phyloP scores from a whole-genome alignment of 2,888 invertebrate species.

The Arenicola marina region DNA sequence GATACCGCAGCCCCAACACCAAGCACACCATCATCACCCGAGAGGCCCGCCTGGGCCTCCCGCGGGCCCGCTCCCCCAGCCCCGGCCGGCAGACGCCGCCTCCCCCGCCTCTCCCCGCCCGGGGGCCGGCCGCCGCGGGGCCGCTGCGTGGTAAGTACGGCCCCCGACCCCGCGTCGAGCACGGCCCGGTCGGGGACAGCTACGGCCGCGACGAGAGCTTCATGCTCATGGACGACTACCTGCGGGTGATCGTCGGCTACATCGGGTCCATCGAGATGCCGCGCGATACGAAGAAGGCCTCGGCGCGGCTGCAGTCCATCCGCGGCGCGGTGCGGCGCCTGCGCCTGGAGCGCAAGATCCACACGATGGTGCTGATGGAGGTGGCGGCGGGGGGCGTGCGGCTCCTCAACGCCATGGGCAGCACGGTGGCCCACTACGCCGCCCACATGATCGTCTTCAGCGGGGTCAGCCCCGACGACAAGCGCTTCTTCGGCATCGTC shows the following conservation, averaged over 20 bases:
- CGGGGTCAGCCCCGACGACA: constrained; percentile 82
- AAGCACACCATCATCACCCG: constrained; percentile 34
- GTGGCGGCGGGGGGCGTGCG: constrained; percentile 79
- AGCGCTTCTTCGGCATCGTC: constrained; percentile 89
- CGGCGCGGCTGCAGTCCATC: constrained; percentile 70
- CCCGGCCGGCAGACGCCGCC: not conserved
- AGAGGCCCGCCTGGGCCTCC: constrained; percentile 18
- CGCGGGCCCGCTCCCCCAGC: too few relatives aligned
- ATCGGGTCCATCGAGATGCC: constrained; percentile 96
- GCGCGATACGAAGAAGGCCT: constrained; percentile 56
- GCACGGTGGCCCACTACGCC: constrained; percentile 83
- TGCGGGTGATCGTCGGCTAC: constrained; percentile 73
- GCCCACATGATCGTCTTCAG: constrained; percentile 85
- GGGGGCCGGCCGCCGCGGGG: not conserved
- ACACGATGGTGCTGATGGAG: constrained; percentile 81
- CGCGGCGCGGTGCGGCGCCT: constrained; percentile 86
- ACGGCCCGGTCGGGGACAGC: not conserved
- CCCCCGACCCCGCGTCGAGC: not conserved
- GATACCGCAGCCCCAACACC: constrained; percentile 5
- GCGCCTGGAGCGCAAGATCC: constrained; percentile 81
- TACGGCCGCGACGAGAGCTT: not conserved
- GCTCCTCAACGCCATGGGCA: constrained; percentile 75
- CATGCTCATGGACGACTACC: not conserved
- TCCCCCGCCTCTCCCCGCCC: not conserved
- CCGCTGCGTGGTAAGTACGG: not conserved